Percentiles rank a stretch among this genome's conserved stretches.
Conservation (phyloP, 2,888 invertebrate species). For the Dione juno region DNA sequence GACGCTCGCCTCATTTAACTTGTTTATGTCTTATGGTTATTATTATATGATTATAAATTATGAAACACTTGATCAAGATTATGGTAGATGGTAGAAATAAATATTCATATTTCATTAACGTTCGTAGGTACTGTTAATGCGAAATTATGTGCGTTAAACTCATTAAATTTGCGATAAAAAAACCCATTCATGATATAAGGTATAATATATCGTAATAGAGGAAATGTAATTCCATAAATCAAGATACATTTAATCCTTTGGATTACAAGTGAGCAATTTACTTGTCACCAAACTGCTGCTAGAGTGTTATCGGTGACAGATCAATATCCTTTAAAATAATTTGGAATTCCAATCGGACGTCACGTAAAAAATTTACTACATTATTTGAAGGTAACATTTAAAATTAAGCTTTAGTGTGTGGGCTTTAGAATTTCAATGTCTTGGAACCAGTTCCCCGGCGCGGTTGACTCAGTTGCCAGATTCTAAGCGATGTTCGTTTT, state of each 20-base stretch:
- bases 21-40: conserved; percentile 66
- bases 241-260: conserved; percentile 62
- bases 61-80: conserved; percentile 60
- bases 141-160: conserved; percentile 61
- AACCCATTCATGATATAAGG: conserved; percentile 28
- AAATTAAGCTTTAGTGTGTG: conserved; percentile 53
- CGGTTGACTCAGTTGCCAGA: conserved; percentile 37
- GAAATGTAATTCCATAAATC: conserved; percentile 47
- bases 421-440: conserved; percentile 42
- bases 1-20: conserved; percentile 67
- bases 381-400: conserved; percentile 47
- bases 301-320: conserved; percentile 79
- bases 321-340: conserved; percentile 76
- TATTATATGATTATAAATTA: conserved; percentile 70
- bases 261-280: conserved; percentile 75
- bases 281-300: conserved; percentile 76
- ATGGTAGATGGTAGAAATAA: conserved; percentile 60
- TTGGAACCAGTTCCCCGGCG: conserved; percentile 20
- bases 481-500: conserved; percentile 67
- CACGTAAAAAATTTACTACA: conserved; percentile 55
- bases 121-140: conserved; percentile 57
- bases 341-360: conserved; percentile 75
- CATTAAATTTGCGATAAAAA: conserved; percentile 54
- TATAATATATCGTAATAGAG: conserved; percentile 22
- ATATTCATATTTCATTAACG: conserved; percentile 66